phyloP scores from a whole-genome alignment of 1,140 invertebrate genomes.

The Aphelinus certus region DNA sequence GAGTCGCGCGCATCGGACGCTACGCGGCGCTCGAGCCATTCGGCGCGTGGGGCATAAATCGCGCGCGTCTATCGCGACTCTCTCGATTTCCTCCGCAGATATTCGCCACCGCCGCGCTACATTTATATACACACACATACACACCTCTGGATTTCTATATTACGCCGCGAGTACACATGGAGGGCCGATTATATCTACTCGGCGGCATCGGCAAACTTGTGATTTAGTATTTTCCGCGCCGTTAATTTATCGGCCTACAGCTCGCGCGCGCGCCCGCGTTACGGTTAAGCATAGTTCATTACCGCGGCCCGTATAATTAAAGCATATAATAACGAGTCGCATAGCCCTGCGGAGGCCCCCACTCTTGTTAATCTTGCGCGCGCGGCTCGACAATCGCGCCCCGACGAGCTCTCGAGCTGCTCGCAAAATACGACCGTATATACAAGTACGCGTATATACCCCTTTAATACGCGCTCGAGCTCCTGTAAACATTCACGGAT shows the following conservation, averaged over 20 bases:
- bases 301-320: slow-evolving; percentile 62
- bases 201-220: slow-evolving; percentile 63
- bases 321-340: slow-evolving; percentile 64
- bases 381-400: slow-evolving; percentile 18
- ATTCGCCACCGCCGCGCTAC: slow-evolving; percentile 1
- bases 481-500: too few relatives aligned
- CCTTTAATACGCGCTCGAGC: slow-evolving; percentile 28
- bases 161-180: too few relatives aligned
- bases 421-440: too few relatives aligned
- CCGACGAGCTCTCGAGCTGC: slow-evolving; percentile 45
- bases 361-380: slow-evolving; percentile 61
- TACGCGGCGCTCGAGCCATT: too few relatives aligned
- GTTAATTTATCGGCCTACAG: slow-evolving; percentile 61
- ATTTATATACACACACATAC: neutral
- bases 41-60: neutral
- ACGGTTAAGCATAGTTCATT: slow-evolving; percentile 66
- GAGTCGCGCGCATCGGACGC: neutral
- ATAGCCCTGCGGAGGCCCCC: slow-evolving; percentile 55
- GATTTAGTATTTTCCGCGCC: slow-evolving; percentile 65
- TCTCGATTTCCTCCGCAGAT: neutral
- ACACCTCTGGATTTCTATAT: neutral
- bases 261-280: slow-evolving; percentile 49
- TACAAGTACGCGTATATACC: too few relatives aligned
- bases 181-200: slow-evolving; percentile 61
- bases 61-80: neutral